Base-by-base conservation (phyloP, 2,797 vertebrate species). In the Chelon labrosus region DNA sequence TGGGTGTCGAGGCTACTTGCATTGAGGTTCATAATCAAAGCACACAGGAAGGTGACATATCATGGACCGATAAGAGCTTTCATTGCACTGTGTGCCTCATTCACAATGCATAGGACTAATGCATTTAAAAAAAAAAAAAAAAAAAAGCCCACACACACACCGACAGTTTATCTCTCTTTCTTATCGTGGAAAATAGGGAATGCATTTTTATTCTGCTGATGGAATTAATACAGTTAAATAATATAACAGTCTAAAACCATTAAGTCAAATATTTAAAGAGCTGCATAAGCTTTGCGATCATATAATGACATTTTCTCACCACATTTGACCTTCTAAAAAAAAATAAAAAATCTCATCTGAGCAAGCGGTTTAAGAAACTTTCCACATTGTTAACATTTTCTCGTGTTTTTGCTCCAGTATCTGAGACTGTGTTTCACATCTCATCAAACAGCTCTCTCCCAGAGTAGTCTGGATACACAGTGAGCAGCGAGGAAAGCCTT, bases 1-100 rank as follows among this genome's bases (percentile, higher is more conserved):
- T 75, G 79, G 80, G 73, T 88, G 31, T 90, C 49, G 39, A 72
- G 73, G 79, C 80, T 75, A 80, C 88, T 87, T 84, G 64, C 79
- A 82, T 66, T 47, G 57, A 74, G 63, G 82, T 83, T 92, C 80
- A 91, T 89, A 90, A 84, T 79, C 77, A 79, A 76, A 82, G 80
- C 83, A 84, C 80, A 90, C 68, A 82, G 60, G 78, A 77, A 75
- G 66, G 56, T 64, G 73, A 69, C 61, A 50, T 69, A 72, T 77
- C 85, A 65, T 11, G 37, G 38, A 54, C 37, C 17, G 71, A 85
- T 79, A 71, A 82, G 69, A 71, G 73, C 52, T 75, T 59, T 69
- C 49, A 16, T 14, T 54, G 65, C 54, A 68, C 54, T 3, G 54
- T 41, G 37, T 4, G 68, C 55, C 19, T 54, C 42, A 5, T 57